Base-by-base conservation (phyloP, 2,888 invertebrate genomes). In the Pachliopta kotzebuea region DNA sequence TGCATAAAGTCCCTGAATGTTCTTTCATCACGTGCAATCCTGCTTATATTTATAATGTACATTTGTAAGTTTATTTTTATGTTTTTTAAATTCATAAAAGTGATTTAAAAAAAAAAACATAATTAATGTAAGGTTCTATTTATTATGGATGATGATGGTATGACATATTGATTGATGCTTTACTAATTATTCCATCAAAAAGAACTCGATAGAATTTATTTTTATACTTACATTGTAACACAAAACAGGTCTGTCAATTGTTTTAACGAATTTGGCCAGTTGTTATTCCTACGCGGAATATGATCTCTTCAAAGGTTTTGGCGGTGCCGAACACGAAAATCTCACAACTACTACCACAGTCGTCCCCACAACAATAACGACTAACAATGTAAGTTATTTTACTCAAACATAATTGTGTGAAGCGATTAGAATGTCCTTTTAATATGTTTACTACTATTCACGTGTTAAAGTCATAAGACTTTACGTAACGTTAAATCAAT, bases 281-380 rank as follows among this genome's bases (percentile, higher is more conserved):
- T 67, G 76, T 56, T 31, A 63, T n/a, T 68, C 77, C 60, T 75
- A 70, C 60, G 78, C 77, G 2, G 76, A 72, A 24, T 84, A 78
- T 62, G 72, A 79, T 7, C 69, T 77, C 20, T 84, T 84, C 60
- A 67, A 66, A n/a, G 84, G 83, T 0, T 84, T 84, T 52, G 71
- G 72, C 7, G 49, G 50, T 20, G 21, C 21, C 14, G 9, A 52
- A 52, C n/a, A 21, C 21, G 42, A 55, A 18, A 45, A 45, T 26
- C 29, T 42, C 45, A 29, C 11, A 4, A 23, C 11, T 7, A 60
- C 21, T 55, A n/a, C 56, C 9, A 59, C 50, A 4, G 56, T 23
- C 60, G 26, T 18, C 26, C 65, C 26, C 59, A 59, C 21, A 58
- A 63, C 45, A 64, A 56, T 21, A n/a, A 55, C 20, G 29, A 67